These are phyloP conservation scores for Lutraria lutraria DNA, from an alignment of 2,888 invertebrate genomes.

Conservation along the genomic window DNA sequence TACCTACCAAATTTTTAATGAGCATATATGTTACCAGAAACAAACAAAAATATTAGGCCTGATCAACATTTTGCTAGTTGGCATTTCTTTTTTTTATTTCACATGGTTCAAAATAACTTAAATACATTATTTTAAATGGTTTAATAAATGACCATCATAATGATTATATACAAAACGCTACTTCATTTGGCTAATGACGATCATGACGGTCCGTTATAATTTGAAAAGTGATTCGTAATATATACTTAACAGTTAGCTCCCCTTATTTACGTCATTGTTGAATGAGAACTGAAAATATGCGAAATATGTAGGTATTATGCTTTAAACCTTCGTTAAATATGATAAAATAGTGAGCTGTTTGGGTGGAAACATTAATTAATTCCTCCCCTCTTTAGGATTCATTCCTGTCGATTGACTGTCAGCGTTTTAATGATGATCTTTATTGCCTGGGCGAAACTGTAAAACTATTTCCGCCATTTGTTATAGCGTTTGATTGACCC, in stretches of 20 bases:
- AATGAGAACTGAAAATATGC: constrained; percentile 65
- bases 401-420: background rate
- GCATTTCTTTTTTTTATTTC: too few relatives aligned
- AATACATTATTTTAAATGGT: too few relatives aligned
- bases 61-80: too few relatives aligned
- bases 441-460: constrained; percentile 20
- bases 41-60: too few relatives aligned
- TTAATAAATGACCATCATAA: too few relatives aligned
- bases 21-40: too few relatives aligned
- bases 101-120: too few relatives aligned
- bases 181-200: background rate
- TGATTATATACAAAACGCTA: too few relatives aligned
- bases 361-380: background rate
- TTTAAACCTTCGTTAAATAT: background rate
- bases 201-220: constrained; percentile 22
- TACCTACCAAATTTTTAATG: too few relatives aligned
- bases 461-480: constrained; percentile 57
- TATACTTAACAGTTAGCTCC: constrained; percentile 31
- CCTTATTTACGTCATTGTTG: constrained; percentile 67
- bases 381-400: background rate
- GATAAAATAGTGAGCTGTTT: background rate
- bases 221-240: background rate
- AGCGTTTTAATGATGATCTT: constrained; percentile 12
- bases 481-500: constrained; percentile 41
- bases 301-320: constrained; percentile 67